phyloP scores from a whole-genome alignment of 2,888 invertebrate genomes.

The Aleiodes alternator region DNA sequence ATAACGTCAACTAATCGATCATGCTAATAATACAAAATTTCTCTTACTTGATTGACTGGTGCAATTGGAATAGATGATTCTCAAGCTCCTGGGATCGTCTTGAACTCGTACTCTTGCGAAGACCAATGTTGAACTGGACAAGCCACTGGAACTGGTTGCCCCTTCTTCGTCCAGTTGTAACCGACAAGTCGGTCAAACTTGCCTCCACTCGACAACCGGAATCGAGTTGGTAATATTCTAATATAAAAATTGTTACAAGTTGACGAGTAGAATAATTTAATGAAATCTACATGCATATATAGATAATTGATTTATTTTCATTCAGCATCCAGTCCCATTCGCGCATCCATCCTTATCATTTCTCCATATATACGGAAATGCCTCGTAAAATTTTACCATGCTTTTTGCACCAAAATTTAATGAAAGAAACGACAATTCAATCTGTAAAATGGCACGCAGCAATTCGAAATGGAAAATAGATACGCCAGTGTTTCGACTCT shows the following conservation, averaged over 20 bases:
- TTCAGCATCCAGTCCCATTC: too few species aligned
- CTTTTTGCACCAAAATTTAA: not conserved
- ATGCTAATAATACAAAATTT: too few species aligned
- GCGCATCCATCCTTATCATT: not conserved
- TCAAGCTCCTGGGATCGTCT: conserved; percentile 31
- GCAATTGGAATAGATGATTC: too few species aligned
- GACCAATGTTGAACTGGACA: conserved; percentile 75
- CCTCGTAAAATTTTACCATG: too few species aligned
- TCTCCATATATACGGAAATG: too few species aligned
- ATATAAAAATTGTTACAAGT: conserved; percentile 54
- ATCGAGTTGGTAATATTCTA: conserved; percentile 63
- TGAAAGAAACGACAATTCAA: not conserved
- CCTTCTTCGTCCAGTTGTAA: conserved; percentile 58
- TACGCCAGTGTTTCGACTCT: not conserved
- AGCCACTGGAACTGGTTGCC: conserved; percentile 69
- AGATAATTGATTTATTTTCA: too few species aligned
- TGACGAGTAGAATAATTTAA: conserved; percentile 43
- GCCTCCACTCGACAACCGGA: conserved; percentile 63
- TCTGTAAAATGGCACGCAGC: conserved; percentile 30
- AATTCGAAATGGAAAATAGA: conserved; percentile 19
- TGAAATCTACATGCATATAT: not conserved
- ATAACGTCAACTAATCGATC: too few species aligned
- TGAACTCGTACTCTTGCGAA: conserved; percentile 73
- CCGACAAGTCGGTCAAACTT: conserved; percentile 70
- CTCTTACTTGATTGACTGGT: too few species aligned